Evolutionary conservation across 2,797 vertebrate species (phyloP).

Genomic region (Gephyroberyx darwinii): DNA sequence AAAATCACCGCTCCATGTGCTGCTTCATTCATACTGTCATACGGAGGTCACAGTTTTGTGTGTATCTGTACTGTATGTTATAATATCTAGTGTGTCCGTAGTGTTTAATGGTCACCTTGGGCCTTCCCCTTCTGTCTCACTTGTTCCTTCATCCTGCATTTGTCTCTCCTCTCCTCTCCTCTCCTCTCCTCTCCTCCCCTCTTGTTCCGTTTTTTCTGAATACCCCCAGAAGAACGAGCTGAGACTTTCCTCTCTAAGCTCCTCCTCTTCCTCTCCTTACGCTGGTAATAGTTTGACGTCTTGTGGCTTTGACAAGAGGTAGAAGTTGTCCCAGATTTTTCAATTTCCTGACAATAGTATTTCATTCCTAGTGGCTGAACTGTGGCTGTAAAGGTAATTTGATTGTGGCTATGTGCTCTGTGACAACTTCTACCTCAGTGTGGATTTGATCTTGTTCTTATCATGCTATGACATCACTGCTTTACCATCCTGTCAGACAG

Average conservation of each 20-base stretch:
- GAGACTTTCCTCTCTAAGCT: constrained; percentile 87
- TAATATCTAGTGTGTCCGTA: constrained; percentile 23
- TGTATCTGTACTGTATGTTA: constrained; percentile 35
- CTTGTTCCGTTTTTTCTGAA: constrained; percentile 53
- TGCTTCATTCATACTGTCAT: background rate
- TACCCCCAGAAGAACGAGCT: constrained; percentile 85
- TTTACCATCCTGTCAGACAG: constrained; percentile 44
- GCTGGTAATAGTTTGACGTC: constrained; percentile 81
- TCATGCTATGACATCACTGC: constrained; percentile 49
- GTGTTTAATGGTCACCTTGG: constrained; percentile 50
- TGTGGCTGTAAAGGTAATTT: background rate
- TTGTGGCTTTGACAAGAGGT: constrained; percentile 54
- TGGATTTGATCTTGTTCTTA: constrained; percentile 49
- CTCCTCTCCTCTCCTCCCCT: constrained; percentile 40
- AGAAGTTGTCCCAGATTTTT: constrained; percentile 51
- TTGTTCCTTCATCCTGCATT: constrained; percentile 57
- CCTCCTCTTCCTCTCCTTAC: constrained; percentile 82
- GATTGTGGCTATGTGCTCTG: constrained; percentile 10
- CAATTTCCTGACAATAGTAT: background rate
- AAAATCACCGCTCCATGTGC: background rate
- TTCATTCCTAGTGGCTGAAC: background rate
- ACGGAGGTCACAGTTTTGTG: constrained; percentile 32
- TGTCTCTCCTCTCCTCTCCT: constrained; percentile 51
- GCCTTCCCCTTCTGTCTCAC: constrained; percentile 51
- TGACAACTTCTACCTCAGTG: constrained; percentile 58